Evolutionary conservation across 2,888 invertebrate genomes (phyloP).

Genomic region (Cephus nigrinus): DNA sequence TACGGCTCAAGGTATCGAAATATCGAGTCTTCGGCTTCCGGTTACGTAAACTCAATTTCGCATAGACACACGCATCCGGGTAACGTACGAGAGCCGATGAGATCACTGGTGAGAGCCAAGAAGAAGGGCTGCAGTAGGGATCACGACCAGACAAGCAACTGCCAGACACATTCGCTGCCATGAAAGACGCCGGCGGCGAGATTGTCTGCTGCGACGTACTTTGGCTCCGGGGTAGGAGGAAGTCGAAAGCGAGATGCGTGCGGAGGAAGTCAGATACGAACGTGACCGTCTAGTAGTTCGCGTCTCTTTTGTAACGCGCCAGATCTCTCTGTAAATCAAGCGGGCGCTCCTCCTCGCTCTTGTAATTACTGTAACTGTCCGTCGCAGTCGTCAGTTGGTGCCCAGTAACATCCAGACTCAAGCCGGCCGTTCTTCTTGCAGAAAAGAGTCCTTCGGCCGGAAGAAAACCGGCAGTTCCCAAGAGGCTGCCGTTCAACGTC

Average conservation of each 20-base stretch:
- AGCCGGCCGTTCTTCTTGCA: conserved; percentile 38
- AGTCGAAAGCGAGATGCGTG: neutral
- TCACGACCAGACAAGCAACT: neutral
- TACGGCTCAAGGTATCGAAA: neutral
- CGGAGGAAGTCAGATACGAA: neutral
- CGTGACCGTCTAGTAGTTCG: neutral
- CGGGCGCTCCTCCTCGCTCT: neutral
- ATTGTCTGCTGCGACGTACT: neutral
- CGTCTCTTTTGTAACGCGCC: neutral
- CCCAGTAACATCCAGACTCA: neutral
- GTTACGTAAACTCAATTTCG: neutral
- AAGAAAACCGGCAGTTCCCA: conserved; percentile 50
- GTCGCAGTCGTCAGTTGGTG: neutral
- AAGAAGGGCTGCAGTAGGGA: neutral
- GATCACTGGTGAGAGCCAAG: neutral
- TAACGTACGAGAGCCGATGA: neutral
- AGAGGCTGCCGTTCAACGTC: conserved; percentile 39
- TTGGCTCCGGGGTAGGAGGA: neutral
- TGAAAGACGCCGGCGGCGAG: neutral
- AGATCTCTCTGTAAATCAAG: neutral
- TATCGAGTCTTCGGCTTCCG: neutral
- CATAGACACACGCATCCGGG: neutral
- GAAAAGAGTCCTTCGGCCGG: conserved; percentile 56
- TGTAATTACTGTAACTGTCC: neutral
- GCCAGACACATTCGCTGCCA: neutral